A percentile compares a stretch with the other conserved stretches of the same genome.
Evolutionary conservation across 92 coral and sea anemone species (phyloP).

Genomic region (Blastomussa wellsi): DNA sequence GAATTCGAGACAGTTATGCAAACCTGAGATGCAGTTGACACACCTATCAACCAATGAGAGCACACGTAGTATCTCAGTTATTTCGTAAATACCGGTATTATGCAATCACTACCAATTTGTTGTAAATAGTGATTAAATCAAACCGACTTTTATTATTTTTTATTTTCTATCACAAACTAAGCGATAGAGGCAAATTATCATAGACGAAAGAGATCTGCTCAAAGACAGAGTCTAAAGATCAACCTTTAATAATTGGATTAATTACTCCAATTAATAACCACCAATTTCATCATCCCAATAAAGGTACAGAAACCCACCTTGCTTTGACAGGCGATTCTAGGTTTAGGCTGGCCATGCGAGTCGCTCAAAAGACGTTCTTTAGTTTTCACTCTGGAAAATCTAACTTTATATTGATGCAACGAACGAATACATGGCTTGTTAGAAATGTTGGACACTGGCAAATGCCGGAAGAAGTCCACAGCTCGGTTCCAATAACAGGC

Average conservation of each 20-base stretch:
- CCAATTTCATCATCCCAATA: background rate
- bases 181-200: background rate
- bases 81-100: too few relatives aligned
- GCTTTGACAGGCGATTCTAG: background rate
- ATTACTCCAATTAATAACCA: background rate
- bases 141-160: too few relatives aligned
- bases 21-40: too few relatives aligned
- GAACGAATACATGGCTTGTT: conserved; percentile 21
- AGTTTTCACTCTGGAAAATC: conserved; percentile 17
- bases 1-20: too few relatives aligned
- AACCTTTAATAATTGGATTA: too few relatives aligned
- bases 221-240: background rate
- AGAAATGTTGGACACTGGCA: background rate
- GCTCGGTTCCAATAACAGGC: conserved; percentile 32
- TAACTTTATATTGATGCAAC: conserved; percentile 23
- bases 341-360: conserved; percentile 11
- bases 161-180: background rate
- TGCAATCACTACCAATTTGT: too few relatives aligned
- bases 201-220: background rate
- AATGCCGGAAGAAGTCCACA: background rate
- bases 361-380: conserved; percentile 29
- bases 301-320: conserved; percentile 14
- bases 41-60: too few relatives aligned
- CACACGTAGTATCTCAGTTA: too few relatives aligned
- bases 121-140: too few relatives aligned